Conservation (phyloP, 2,888 invertebrate genomes). For the Teleogryllus oceanicus region DNA sequence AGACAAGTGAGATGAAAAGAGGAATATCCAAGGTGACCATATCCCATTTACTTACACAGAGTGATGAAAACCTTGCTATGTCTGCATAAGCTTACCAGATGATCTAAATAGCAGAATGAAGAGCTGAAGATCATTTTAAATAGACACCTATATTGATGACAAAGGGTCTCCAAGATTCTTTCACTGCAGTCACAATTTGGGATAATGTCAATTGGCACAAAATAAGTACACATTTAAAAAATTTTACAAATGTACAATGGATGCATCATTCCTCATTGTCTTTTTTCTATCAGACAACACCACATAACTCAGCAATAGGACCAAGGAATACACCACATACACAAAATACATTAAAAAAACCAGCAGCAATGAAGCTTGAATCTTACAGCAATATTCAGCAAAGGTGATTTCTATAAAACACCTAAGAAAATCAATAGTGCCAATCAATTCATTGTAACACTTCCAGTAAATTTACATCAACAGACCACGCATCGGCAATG, state of each 20-base stretch:
- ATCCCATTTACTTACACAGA: neutral
- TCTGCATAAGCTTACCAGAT: neutral
- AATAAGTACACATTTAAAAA: conserved; percentile 34
- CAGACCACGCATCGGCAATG: too few relatives aligned
- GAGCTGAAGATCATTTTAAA: neutral
- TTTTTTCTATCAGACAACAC: neutral
- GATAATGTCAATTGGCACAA: conserved; percentile 29
- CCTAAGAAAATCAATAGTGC: conserved; percentile 6
- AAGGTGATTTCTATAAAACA: neutral
- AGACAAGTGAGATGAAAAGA: conserved; percentile 12
- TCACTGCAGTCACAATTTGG: neutral
- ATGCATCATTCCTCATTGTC: neutral
- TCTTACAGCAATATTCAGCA: neutral
- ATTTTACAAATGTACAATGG: neutral
- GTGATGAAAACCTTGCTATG: neutral
- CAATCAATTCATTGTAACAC: neutral
- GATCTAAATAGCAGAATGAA: conserved; percentile 9
- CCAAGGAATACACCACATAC: neutral
- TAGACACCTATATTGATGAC: neutral
- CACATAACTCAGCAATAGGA: neutral
- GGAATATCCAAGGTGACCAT: neutral
- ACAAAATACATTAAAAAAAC: conserved; percentile 18
- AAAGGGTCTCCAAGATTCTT: conserved; percentile 8
- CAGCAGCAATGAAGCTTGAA: neutral
- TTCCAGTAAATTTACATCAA: too few relatives aligned